A percentile compares a stretch with the other conserved stretches of the same genome.
These are phyloP conservation scores for Cenopis cana DNA, from an alignment of 2,888 invertebrate genomes.

Conservation along the genomic window DNA sequence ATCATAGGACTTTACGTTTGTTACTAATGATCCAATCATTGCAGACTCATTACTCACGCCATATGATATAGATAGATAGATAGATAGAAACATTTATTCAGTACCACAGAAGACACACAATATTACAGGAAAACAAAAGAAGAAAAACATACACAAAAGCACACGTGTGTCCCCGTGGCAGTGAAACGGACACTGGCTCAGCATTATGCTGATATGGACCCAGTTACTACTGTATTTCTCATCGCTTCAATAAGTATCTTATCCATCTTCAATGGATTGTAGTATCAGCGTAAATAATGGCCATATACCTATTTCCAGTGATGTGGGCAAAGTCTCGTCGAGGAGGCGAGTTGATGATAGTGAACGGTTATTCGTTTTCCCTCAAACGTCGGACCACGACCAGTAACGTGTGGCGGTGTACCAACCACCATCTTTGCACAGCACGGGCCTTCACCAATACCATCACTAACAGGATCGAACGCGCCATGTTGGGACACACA, in stretches of 20 bases:
- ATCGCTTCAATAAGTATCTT: neutral
- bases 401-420: conserved; percentile 18
- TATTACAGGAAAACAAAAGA: too few relatives aligned
- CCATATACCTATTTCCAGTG: conserved; percentile 8
- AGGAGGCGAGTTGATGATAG: conserved; percentile 9
- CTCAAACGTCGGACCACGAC: conserved; percentile 1
- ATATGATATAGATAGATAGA: too few relatives aligned
- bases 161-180: too few relatives aligned
- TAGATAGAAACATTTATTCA: too few relatives aligned
- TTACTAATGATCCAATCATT: too few relatives aligned
- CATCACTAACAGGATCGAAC: neutral
- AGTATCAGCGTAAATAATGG: neutral
- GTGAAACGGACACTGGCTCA: too few relatives aligned
- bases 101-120: too few relatives aligned
- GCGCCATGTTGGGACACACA: conserved; percentile 1
- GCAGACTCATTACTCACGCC: too few relatives aligned
- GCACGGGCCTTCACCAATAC: conserved; percentile 12
- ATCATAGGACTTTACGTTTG: too few relatives aligned
- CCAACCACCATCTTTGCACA: conserved; percentile 18
- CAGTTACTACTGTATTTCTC: neutral
- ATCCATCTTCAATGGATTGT: neutral
- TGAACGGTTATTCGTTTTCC: conserved; percentile 24
- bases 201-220: too few relatives aligned
- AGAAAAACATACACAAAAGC: too few relatives aligned
- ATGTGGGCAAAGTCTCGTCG: conserved; percentile 8